A percentile compares a stretch with the other conserved stretches of the same genome.
Conservation (phyloP, 2,888 invertebrate genomes). For the Mythimna vitellina region DNA sequence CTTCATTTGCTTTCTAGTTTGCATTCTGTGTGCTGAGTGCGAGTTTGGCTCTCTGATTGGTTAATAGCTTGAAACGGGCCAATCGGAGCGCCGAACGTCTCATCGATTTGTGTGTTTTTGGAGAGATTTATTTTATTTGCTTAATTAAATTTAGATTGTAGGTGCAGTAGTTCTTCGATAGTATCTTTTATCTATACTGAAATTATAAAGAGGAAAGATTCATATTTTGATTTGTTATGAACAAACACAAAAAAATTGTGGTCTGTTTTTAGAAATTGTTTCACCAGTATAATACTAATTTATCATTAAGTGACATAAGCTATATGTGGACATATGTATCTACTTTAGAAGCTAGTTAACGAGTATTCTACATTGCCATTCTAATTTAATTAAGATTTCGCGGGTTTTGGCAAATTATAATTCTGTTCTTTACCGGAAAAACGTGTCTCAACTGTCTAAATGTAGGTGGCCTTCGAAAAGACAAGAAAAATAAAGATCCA, state of each 20-base stretch:
- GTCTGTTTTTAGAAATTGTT: no score
- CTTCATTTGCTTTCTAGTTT: conserved; percentile 1
- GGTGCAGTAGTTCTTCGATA: neutral
- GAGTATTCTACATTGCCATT: no score
- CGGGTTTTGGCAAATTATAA: neutral
- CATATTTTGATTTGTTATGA: no score
- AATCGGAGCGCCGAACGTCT: neutral
- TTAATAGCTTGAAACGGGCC: no score
- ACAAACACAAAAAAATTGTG: no score
- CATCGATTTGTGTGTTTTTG: neutral
- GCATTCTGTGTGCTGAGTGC: neutral
- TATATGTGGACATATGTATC: neutral
- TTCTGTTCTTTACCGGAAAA: neutral
- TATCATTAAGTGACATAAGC: no score
- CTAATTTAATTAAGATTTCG: neutral
- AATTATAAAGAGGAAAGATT: no score
- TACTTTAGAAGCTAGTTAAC: no score
- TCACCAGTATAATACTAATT: no score
- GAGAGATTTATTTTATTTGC: neutral
- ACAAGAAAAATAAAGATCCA: conserved; percentile 19
- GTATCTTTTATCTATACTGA: no score
- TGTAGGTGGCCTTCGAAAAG: conserved; percentile 30
- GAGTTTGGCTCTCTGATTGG: no score
- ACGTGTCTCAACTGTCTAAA: conserved; percentile 4
- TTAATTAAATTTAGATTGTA: neutral